Evolutionary conservation across 2,888 invertebrate genomes (phyloP).

Genomic region (Chorisops tibialis): DNA sequence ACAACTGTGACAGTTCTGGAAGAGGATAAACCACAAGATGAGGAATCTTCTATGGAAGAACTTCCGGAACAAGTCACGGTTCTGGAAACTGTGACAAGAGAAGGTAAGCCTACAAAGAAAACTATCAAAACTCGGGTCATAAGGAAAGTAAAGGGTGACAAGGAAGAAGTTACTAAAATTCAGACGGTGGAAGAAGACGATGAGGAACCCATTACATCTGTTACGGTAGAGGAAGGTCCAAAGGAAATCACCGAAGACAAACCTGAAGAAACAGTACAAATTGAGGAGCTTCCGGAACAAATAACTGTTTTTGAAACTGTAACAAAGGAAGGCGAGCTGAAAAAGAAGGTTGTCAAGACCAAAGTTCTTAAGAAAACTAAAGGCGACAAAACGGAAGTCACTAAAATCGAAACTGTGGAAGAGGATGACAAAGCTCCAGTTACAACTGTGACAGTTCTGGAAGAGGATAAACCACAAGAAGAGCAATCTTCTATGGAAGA

Average conservation of each 20-base stretch:
- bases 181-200: conserved; percentile 45
- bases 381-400: conserved; percentile 42
- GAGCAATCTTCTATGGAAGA: conserved; percentile 38
- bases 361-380: conserved; percentile 44
- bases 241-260: conserved; percentile 36
- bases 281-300: conserved; percentile 36
- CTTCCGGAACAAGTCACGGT: conserved; percentile 42
- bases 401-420: conserved; percentile 43
- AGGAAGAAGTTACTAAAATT: conserved; percentile 48
- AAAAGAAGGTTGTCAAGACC: conserved; percentile 41
- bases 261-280: background rate
- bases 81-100: conserved; percentile 45
- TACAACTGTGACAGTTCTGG: conserved; percentile 44
- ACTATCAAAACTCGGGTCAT: conserved; percentile 41
- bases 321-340: conserved; percentile 42
- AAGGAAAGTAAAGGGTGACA: conserved; percentile 44
- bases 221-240: conserved; percentile 44
- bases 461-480: conserved; percentile 35
- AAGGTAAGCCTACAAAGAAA: conserved; percentile 42
- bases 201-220: conserved; percentile 48
- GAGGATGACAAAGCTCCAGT: conserved; percentile 46
- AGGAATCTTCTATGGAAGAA: conserved; percentile 31
- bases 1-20: conserved; percentile 34
- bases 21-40: conserved; percentile 38
- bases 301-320: conserved; percentile 40